A percentile compares a stretch with the other conserved stretches of the same genome.
Evolutionary conservation across 2,113 vertebrate species (phyloP).

Genomic region (Siniperca knerii): DNA sequence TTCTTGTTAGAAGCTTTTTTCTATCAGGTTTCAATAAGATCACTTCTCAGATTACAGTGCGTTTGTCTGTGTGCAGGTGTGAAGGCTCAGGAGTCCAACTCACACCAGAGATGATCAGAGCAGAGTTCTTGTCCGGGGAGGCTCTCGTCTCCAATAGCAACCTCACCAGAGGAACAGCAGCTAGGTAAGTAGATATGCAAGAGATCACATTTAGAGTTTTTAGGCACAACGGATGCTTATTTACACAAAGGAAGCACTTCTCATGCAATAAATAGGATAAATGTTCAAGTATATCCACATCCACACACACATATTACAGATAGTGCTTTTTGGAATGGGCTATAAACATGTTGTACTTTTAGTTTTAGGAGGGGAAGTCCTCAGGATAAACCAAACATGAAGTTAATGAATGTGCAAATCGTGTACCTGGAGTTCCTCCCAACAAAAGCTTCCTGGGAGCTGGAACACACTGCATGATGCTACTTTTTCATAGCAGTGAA

Average conservation of each 20-base stretch:
- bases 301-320: background rate
- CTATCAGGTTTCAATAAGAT: background rate
- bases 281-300: background rate
- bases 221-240: constrained; percentile 14
- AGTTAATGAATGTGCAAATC: constrained; percentile 27
- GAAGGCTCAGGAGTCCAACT: constrained; percentile 73
- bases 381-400: constrained; percentile 51
- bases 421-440: constrained; percentile 8
- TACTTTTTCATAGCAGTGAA: constrained; percentile 20
- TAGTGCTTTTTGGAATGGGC: background rate
- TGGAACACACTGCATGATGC: background rate
- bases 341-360: constrained; percentile 16
- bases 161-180: background rate
- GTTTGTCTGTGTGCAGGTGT: constrained; percentile 50
- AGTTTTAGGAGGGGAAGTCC: constrained; percentile 34
- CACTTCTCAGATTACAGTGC: background rate
- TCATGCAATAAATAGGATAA: constrained; percentile 2
- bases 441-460: constrained; percentile 35
- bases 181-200: constrained; percentile 11
- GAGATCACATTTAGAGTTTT: background rate
- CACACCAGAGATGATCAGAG: constrained; percentile 90
- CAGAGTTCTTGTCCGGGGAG: constrained; percentile 82
- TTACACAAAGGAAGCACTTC: constrained; percentile 26
- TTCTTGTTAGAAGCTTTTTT: background rate
- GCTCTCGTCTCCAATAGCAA: constrained; percentile 44